These are phyloP conservation scores for Drosophila macrothrix DNA, from an alignment of 2,888 invertebrate species.

Conservation along the genomic window DNA sequence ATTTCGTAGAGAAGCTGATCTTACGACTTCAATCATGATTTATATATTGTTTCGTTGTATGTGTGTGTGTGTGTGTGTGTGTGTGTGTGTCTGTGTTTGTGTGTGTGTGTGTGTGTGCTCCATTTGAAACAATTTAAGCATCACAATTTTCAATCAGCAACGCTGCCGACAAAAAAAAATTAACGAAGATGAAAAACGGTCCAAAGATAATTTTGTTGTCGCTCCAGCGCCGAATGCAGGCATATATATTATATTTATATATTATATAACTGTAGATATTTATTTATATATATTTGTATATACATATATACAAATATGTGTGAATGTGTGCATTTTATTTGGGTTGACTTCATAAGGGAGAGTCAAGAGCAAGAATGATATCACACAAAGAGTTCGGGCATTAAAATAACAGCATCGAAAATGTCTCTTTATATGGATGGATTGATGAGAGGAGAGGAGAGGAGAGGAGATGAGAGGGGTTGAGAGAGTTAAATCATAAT, in stretches of 20 bases:
- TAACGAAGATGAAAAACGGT: slow-evolving; percentile 38
- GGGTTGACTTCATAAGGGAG: slow-evolving; percentile 2
- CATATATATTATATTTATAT: slow-evolving; percentile 14
- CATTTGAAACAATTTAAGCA: slow-evolving; percentile 68
- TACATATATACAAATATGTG: slow-evolving; percentile 2
- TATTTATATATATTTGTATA: slow-evolving; percentile 10
- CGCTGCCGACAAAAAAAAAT: slow-evolving; percentile 23
- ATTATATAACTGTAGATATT: background rate
- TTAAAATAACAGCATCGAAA: slow-evolving; percentile 21
- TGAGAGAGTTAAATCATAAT: slow-evolving; percentile 45
- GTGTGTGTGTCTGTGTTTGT: slow-evolving; percentile 31
- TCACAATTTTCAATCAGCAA: slow-evolving; percentile 72
- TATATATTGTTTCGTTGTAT: slow-evolving; percentile 39
- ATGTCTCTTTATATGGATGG: background rate
- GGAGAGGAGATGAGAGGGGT: slow-evolving; percentile 7
- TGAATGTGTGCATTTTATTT: slow-evolving; percentile 27
- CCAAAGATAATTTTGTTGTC: slow-evolving; percentile 46
- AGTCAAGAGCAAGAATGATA: slow-evolving; percentile 12
- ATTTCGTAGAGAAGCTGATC: slow-evolving; percentile 28
- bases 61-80: slow-evolving; percentile 15
- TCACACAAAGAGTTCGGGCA: slow-evolving; percentile 5
- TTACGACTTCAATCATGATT: slow-evolving; percentile 49
- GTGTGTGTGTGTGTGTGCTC: slow-evolving; percentile 29
- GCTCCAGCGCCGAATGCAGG: slow-evolving; percentile 1
- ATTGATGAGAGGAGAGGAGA: background rate